Evolutionary conservation across 1,140 invertebrate species (phyloP).

Genomic region (Anastrepha ludens): DNA sequence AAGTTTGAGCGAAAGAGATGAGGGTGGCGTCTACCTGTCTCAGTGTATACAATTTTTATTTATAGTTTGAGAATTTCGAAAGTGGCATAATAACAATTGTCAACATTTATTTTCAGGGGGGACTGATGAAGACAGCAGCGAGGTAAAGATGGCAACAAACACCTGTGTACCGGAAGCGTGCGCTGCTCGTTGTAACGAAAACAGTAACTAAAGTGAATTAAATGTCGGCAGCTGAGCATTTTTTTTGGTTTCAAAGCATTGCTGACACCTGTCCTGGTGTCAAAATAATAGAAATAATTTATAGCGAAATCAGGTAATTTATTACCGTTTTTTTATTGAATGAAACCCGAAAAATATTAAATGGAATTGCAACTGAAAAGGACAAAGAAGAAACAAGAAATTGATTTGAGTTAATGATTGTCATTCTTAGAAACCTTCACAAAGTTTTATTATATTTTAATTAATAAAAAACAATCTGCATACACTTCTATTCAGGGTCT

Average conservation of each 20-base stretch:
- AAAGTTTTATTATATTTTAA: too few species aligned
- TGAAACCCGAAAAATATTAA: not conserved
- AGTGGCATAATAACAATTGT: constrained; percentile 39
- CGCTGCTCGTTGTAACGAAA: not conserved
- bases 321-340: not conserved
- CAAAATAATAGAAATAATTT: not conserved
- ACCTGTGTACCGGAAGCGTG: not conserved
- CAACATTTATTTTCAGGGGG: not conserved
- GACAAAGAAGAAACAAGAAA: too few species aligned
- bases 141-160: not conserved
- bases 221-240: constrained; percentile 27
- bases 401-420: too few species aligned
- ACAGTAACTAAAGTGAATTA: not conserved
- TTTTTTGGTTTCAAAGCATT: not conserved
- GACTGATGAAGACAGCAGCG: not conserved
- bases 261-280: constrained; percentile 9
- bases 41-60: not conserved
- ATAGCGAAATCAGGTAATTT: too few species aligned
- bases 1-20: not conserved
- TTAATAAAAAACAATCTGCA: too few species aligned
- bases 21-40: not conserved
- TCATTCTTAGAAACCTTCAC: too few species aligned
- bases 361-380: not conserved
- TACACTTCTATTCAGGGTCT: too few species aligned
- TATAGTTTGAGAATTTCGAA: not conserved